Evolutionary conservation across 2,888 invertebrate species (phyloP).

Genomic region (Pseudolycoriella hygida): DNA sequence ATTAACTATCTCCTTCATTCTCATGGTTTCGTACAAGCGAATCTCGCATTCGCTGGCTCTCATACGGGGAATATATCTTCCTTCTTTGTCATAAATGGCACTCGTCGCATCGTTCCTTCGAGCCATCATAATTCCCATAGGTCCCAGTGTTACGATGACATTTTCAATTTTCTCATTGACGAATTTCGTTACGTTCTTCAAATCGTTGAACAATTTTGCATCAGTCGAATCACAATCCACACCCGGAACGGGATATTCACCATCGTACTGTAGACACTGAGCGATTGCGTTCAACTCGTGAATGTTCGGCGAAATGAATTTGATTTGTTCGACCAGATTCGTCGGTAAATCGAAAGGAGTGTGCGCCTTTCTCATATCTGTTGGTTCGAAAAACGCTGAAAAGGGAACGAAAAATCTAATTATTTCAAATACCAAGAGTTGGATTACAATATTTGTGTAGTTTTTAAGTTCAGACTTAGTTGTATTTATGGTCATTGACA

Average conservation of each 20-base stretch:
- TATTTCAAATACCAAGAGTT: too few relatives aligned
- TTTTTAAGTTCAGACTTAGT: too few relatives aligned
- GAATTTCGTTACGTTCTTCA: slow-evolving; percentile 9
- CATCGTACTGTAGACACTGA: slow-evolving; percentile 15
- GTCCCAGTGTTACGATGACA: slow-evolving; percentile 43
- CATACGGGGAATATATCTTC: neutral
- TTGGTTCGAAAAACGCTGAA: slow-evolving; percentile 82
- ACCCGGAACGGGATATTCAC: slow-evolving; percentile 8
- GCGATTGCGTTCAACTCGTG: slow-evolving; percentile 56
- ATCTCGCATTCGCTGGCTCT: slow-evolving; percentile 10
- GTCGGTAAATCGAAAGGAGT: slow-evolving; percentile 44
- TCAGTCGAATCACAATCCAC: neutral
- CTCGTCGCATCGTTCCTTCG: slow-evolving; percentile 11
- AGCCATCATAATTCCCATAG: slow-evolving; percentile 36
- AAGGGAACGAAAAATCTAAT: slow-evolving; percentile 19
- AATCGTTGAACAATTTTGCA: neutral
- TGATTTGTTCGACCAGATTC: slow-evolving; percentile 18
- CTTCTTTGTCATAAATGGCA: neutral
- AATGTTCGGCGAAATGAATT: slow-evolving; percentile 62
- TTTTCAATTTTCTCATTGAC: slow-evolving; percentile 35
- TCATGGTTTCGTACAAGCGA: slow-evolving; percentile 29
- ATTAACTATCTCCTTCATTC: slow-evolving; percentile 36
- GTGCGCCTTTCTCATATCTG: slow-evolving; percentile 57
- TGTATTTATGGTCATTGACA: too few relatives aligned
- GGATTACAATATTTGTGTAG: too few relatives aligned